Percentiles rank a stretch among this genome's conserved stretches.
Conservation (phyloP, 2,888 invertebrate species). For the Sarcophaga caerulescens region DNA sequence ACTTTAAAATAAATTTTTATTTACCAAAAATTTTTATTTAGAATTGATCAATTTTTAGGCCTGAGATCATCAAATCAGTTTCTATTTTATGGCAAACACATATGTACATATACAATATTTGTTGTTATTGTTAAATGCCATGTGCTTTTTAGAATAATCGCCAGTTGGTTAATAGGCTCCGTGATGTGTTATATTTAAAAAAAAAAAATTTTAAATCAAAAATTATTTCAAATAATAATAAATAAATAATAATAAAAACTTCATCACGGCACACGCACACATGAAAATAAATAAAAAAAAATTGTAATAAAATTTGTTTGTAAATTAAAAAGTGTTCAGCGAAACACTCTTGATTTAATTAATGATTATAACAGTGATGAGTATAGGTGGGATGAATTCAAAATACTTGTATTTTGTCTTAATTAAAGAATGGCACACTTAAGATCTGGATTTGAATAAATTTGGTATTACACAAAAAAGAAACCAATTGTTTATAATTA, state of each 20-base stretch:
- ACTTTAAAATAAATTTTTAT: not conserved
- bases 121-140: not conserved
- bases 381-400: constrained; percentile 64
- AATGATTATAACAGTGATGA: constrained; percentile 63
- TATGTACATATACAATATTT: no score
- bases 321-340: constrained; percentile 11
- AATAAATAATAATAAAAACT: no score
- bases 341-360: constrained; percentile 44
- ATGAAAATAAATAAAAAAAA: constrained; percentile 3
- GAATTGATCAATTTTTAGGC: not conserved
- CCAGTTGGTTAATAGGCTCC: no score
- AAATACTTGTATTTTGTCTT: constrained; percentile 61
- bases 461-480: no score
- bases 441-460: not conserved
- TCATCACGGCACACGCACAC: no score
- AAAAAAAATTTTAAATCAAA: no score
- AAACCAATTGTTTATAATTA: no score
- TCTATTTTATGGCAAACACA: constrained; percentile 1
- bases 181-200: no score
- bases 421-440: constrained; percentile 6
- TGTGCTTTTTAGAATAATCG: not conserved
- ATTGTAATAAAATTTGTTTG: no score
- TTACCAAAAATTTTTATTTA: not conserved
- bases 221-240: no score
- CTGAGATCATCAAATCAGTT: constrained; percentile 27